Evolutionary conservation across 2,888 invertebrate genomes (phyloP).

Genomic region (Galerucella calmariensis): DNA sequence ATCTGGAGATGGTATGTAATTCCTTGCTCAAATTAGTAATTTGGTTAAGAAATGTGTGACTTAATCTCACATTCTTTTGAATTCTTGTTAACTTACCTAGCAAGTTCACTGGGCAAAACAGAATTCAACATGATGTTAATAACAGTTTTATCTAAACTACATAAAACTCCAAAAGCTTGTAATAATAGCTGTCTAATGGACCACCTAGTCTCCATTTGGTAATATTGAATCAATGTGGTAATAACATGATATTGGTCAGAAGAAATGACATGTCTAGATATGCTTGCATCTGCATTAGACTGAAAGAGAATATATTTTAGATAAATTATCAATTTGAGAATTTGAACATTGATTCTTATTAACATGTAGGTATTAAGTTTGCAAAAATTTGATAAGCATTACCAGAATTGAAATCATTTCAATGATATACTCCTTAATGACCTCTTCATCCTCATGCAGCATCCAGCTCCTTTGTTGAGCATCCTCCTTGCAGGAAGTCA

Average conservation of each 20-base stretch:
- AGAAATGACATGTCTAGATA: conserved; percentile 85
- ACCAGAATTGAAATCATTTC: conserved; percentile 87
- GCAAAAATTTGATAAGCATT: conserved; percentile 44
- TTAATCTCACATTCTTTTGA: neutral
- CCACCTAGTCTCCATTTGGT: conserved; percentile 96
- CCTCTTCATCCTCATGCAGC: conserved; percentile 91
- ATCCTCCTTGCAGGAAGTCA: conserved; percentile 92
- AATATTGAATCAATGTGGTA: conserved; percentile 88
- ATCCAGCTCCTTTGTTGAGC: conserved; percentile 97
- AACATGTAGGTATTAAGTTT: neutral
- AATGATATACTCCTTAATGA: conserved; percentile 85
- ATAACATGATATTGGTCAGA: conserved; percentile 87
- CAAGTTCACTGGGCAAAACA: conserved; percentile 90
- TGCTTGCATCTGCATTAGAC: conserved; percentile 92
- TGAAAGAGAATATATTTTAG: conserved; percentile 63
- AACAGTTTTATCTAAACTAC: conserved; percentile 83
- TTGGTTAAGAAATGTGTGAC: neutral
- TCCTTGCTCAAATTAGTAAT: no score
- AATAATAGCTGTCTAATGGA: conserved; percentile 83
- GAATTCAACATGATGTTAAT: conserved; percentile 87
- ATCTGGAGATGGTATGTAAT: no score
- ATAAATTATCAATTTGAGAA: no score
- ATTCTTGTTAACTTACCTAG: conserved; percentile 69
- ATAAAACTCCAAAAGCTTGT: conserved; percentile 89
- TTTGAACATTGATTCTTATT: no score